Percentiles rank a stretch among this genome's conserved stretches.
Conservation (phyloP, 2,888 invertebrate genomes). For the Oegoconia quadripuncta region DNA sequence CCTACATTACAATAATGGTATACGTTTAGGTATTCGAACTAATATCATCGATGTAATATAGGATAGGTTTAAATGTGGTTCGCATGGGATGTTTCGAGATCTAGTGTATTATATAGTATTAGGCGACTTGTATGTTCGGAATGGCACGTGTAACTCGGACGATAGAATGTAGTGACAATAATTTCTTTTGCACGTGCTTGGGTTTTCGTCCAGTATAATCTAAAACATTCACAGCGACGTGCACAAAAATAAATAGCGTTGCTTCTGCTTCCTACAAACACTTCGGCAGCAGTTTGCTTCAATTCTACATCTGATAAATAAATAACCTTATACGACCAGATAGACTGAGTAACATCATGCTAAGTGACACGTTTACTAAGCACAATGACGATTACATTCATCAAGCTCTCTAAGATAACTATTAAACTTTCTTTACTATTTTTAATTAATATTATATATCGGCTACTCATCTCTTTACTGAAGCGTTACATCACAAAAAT, state of each 20-base stretch:
- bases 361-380: slow-evolving; percentile 71
- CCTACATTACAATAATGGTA: no score
- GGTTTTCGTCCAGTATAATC: no score
- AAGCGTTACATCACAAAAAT: slow-evolving; percentile 66
- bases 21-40: no score
- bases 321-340: slow-evolving; percentile 48
- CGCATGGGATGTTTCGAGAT: no score
- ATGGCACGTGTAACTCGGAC: no score
- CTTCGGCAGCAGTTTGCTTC: slow-evolving; percentile 1
- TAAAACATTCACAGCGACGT: no score
- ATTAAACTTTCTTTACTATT: slow-evolving; percentile 61
- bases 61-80: no score
- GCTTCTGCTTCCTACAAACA: background rate
- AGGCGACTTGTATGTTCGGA: no score
- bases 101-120: no score
- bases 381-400: slow-evolving; percentile 77
- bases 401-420: slow-evolving; percentile 74
- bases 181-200: no score
- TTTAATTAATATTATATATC: slow-evolving; percentile 61
- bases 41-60: no score
- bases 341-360: slow-evolving; percentile 66
- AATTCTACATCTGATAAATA: slow-evolving; percentile 32
- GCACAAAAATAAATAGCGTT: background rate
- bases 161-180: no score
- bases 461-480: slow-evolving; percentile 70